phyloP scores from a whole-genome alignment of 2,113 vertebrate genomes.

The Phyllostomus discolor region DNA sequence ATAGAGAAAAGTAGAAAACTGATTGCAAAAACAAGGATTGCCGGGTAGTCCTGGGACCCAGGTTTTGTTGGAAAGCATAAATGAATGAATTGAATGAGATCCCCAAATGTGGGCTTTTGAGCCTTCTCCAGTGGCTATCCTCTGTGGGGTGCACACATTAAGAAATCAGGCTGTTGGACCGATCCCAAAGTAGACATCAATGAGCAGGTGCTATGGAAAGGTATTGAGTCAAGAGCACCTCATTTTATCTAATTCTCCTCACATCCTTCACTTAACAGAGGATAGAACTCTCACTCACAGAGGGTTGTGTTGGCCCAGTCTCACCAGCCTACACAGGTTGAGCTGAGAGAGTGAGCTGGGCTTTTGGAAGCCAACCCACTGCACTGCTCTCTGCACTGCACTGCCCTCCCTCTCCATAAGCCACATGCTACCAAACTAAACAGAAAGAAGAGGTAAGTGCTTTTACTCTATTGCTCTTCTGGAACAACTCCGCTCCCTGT shows the following conservation, averaged over 20 bases:
- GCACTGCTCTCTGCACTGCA: background rate
- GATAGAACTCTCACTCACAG: background rate
- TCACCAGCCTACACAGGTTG: background rate
- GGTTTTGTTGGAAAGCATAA: background rate
- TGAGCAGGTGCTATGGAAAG: background rate
- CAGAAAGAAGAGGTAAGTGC: background rate
- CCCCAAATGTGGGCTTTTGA: background rate
- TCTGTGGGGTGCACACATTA: too few species aligned
- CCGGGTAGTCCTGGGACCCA: too few species aligned
- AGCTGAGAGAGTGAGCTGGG: background rate
- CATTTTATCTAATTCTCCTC: background rate
- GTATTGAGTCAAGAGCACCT: background rate
- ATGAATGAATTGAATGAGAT: background rate
- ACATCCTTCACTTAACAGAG: background rate
- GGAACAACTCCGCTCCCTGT: background rate
- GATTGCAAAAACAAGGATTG: background rate
- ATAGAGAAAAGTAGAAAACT: background rate
- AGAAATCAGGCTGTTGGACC: background rate
- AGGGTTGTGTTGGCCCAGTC: background rate
- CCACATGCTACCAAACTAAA: background rate
- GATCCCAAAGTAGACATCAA: background rate
- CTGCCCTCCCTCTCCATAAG: background rate
- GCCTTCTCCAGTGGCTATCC: background rate
- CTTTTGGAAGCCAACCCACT: background rate
- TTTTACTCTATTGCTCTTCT: background rate